Base-by-base conservation (phyloP, 2,797 vertebrate genomes). In the Myripristis murdjan region DNA sequence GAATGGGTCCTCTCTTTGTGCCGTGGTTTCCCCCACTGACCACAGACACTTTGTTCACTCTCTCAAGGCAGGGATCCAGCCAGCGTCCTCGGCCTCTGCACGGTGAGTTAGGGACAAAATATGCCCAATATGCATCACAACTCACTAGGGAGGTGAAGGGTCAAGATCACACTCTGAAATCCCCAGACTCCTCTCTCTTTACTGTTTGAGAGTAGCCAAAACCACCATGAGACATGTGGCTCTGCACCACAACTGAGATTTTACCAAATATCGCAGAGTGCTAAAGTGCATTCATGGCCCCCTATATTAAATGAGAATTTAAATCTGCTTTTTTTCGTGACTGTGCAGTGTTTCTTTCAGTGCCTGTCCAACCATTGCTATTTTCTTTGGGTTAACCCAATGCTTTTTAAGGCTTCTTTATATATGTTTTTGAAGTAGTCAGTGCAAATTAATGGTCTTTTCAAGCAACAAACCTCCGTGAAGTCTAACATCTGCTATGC, bases 401-500 rank as follows among this genome's bases (percentile, higher is more conserved):
- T 46, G 52, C 56, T 63, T 83, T 82, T 77, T 39, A 51, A 61
- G 75, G 67, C 43, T 63, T 73, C 76, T 76, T 64, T 81, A 70
- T 76, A 28, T 75, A 83, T 75, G 70, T 85, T 83, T 82, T 78
- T 52, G 82, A 75, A 78, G 70, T 74, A 62, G 73, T 85, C 66
- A 51, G 69, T 37, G 64, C 87, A 92, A 88, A 89, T 88, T 88
- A 87, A 47, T 48, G 53, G 49, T 73, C 72, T 82, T 85, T 85
- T 86, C 80, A 87, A 89, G 88, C 84, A 91, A 87, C 83, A 83
- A 90, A 93, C 91, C 92, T 90, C 91, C 91, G 57, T 47, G 82
- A 93, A 93, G 84, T 74, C 44, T 48, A 88, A 91, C 91, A 91
- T 91, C 89, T 92, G 91, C 74, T 89, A 70, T 84, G 90, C 82